Evolutionary conservation across 1,140 invertebrate genomes (phyloP).

Genomic region (Cydia fagiglandana): DNA sequence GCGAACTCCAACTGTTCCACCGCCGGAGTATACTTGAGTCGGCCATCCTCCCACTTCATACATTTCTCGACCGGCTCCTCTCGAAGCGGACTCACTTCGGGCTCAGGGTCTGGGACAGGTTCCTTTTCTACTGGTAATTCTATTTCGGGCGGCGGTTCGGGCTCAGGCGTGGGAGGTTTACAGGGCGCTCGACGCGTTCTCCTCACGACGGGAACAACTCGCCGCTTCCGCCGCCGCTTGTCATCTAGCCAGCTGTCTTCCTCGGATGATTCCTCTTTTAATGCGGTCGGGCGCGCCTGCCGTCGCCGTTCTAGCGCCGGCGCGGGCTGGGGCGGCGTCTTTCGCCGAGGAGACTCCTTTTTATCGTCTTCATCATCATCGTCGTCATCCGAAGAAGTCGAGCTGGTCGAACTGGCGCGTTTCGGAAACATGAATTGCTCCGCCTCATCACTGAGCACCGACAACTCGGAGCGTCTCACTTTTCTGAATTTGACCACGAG

Average conservation of each 20-base stretch:
- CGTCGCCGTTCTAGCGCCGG: conserved; percentile 54
- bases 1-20: conserved; percentile 85
- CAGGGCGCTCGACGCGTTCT: conserved; percentile 39
- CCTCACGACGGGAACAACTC: conserved; percentile 46
- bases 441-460: conserved; percentile 87
- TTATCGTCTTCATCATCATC: conserved; percentile 54
- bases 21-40: conserved; percentile 79
- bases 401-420: conserved; percentile 80
- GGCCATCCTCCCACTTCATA: conserved; percentile 71
- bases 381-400: conserved; percentile 63
- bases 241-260: conserved; percentile 70
- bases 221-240: conserved; percentile 56
- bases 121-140: conserved; percentile 36
- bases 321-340: conserved; percentile 43
- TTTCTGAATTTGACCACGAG: conserved; percentile 86
- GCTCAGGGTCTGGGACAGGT: conserved; percentile 38
- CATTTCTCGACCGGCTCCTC: conserved; percentile 61
- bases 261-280: conserved; percentile 72
- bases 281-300: conserved; percentile 58
- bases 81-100: conserved; percentile 45
- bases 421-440: conserved; percentile 91
- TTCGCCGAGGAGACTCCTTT: conserved; percentile 44
- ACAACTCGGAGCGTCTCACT: conserved; percentile 85
- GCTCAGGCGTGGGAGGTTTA: conserved; percentile 36
- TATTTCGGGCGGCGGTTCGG: conserved; percentile 27